Conservation (phyloP, 2,888 invertebrate species). For the Phortica okadai region DNA sequence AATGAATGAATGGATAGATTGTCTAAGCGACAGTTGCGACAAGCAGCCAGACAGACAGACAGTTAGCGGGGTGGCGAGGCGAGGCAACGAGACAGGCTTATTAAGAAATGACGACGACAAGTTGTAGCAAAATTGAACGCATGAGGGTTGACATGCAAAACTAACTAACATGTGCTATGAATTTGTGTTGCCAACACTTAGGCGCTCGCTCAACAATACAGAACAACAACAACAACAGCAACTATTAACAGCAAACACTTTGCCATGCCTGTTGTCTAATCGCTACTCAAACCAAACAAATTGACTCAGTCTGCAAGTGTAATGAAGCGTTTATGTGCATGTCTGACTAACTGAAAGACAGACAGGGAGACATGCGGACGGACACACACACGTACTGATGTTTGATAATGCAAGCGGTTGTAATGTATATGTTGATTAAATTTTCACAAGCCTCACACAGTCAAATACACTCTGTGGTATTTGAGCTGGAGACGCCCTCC, state of each 20-base stretch:
- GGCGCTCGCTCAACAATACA: neutral
- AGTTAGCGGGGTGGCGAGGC: neutral
- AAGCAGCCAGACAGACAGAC: slow-evolving; percentile 45
- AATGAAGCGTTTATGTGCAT: slow-evolving; percentile 11
- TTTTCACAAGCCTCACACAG: slow-evolving; percentile 1
- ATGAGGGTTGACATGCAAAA: slow-evolving; percentile 11
- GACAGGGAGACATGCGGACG: neutral
- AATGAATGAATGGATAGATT: too few species aligned
- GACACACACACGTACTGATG: neutral
- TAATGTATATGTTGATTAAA: slow-evolving; percentile 31
- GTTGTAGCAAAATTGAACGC: slow-evolving; percentile 46
- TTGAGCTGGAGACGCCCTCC: neutral
- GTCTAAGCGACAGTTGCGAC: neutral
- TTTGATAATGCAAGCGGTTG: neutral
- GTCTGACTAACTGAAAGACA: neutral
- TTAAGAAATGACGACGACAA: slow-evolving; percentile 56
- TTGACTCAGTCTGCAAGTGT: slow-evolving; percentile 8
- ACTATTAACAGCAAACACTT: neutral
- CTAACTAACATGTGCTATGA: neutral
- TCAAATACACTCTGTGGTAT: neutral
- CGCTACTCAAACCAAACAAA: slow-evolving; percentile 18
- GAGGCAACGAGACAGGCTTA: neutral
- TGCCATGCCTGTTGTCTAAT: slow-evolving; percentile 1
- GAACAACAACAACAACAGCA: neutral
- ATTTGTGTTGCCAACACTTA: slow-evolving; percentile 26